Conservation (phyloP, 2,888 invertebrate species). For the Mayetiola destructor region DNA sequence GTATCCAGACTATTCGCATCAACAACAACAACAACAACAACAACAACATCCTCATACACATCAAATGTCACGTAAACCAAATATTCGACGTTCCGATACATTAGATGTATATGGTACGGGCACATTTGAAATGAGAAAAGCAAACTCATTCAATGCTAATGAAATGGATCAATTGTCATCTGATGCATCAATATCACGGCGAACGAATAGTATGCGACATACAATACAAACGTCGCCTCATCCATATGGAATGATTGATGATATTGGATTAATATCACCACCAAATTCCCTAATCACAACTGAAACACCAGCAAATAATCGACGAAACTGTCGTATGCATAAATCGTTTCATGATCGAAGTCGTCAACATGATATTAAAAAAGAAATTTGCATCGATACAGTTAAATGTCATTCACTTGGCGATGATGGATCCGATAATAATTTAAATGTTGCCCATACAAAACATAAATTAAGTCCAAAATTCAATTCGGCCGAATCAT, state of each 20-base stretch:
- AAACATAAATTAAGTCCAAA: constrained; percentile 25
- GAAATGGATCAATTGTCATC: constrained; percentile 20
- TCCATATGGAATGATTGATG: constrained; percentile 23
- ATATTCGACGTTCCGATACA: constrained; percentile 35
- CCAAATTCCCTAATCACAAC: constrained; percentile 15
- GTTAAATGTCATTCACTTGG: constrained; percentile 34
- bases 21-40: no score
- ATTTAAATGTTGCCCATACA: constrained; percentile 17
- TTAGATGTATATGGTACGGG: constrained; percentile 32
- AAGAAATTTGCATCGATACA: constrained; percentile 25
- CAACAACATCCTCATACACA: constrained; percentile 24
- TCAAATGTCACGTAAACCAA: constrained; percentile 28
- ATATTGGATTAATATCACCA: background rate
- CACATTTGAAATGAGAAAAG: constrained; percentile 35
- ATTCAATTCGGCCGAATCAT: constrained; percentile 29
- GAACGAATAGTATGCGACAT: constrained; percentile 33
- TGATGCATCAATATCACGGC: constrained; percentile 21
- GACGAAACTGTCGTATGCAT: constrained; percentile 34
- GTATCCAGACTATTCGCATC: background rate
- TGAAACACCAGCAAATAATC: constrained; percentile 30
- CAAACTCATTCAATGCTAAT: constrained; percentile 35
- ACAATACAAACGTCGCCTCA: constrained; percentile 22
- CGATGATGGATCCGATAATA: constrained; percentile 24
- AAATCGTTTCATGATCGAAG: constrained; percentile 34
- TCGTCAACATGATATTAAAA: constrained; percentile 28